Evolutionary conservation across 92 coral and sea anemone genomes (phyloP), one percentile per base, ranked within the genome.

Genomic region (Paramuricea clavata): DNA sequence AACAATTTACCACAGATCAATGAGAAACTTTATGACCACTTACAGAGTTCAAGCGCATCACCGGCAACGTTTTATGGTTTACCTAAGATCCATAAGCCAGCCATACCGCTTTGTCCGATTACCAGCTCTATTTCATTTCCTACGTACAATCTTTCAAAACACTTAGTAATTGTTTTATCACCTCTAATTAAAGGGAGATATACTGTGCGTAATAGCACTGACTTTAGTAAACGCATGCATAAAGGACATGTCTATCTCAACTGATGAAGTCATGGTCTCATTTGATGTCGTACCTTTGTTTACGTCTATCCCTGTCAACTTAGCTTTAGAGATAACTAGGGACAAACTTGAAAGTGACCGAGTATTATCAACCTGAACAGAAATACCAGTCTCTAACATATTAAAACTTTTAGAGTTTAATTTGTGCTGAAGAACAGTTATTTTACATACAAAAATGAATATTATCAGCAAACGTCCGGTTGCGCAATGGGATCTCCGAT

Each of bases 221-320:
- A 49, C 11, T 75, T 82, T 22, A 30, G 84, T n/a, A 22, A 76
- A 13, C 16, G 2, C 5, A 82, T 88, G 23, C 33, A 69, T 16
- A 23, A 30, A 1, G 64, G 50, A 9, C 52, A 60, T 2, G 70
- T 89, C 50, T 2, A 80, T 89, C 50, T 27, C 39, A 31, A 41
- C 35, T 42, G 89, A 73, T 33, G 89, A 89, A 85, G 52, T 81
- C 11, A 85, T 85, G 83, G 92, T 89, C 10, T 77, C 87, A 0
- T 89, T 85, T 73, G 89, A 85, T 30, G 92, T 85, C 0, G 77
- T 89, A n/a, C 69, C 92, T 16, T 34, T 85, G 19, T 89, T 89
- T 31, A 84, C 89, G 5, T 83, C 92, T 9, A 88, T 88, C 3
- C 88, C 85, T 3, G 78, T 88, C 32, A 28, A 88, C 3, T 42